A percentile compares a stretch with the other conserved stretches of the same genome.
phyloP scores from a whole-genome alignment of 2,888 invertebrate genomes.

The Leptopilina syphax region DNA sequence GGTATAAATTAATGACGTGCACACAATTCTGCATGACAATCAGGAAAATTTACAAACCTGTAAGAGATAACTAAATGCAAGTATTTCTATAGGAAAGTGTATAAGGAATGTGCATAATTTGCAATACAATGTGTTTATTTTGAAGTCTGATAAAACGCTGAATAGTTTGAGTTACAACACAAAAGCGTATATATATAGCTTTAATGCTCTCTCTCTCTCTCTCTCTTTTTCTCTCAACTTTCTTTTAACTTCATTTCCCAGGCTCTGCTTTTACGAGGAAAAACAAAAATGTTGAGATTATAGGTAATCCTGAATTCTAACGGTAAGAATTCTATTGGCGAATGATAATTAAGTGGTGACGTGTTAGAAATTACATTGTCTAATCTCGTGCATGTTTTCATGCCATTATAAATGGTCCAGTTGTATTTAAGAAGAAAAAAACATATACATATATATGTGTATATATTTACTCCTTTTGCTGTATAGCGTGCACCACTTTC shows the following conservation, averaged over 20 bases:
- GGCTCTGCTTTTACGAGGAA: background rate
- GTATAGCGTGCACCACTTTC: slow-evolving; percentile 25
- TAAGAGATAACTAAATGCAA: slow-evolving; percentile 30
- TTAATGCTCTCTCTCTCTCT: background rate
- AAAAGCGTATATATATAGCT: background rate
- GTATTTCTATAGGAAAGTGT: slow-evolving; percentile 16
- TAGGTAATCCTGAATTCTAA: background rate
- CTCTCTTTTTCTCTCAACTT: too few relatives aligned
- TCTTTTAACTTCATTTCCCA: slow-evolving; percentile 20
- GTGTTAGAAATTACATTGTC: slow-evolving; percentile 5
- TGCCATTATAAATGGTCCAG: slow-evolving; percentile 20
- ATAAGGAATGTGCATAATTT: slow-evolving; percentile 27
- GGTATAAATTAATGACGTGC: slow-evolving; percentile 26
- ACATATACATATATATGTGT: background rate
- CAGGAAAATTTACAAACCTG: slow-evolving; percentile 19
- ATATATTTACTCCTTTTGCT: background rate
- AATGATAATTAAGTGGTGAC: slow-evolving; percentile 2
- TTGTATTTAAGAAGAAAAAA: background rate
- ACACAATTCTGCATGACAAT: slow-evolving; percentile 4
- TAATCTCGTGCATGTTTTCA: slow-evolving; percentile 11
- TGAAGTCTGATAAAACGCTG: slow-evolving; percentile 24
- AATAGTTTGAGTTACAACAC: slow-evolving; percentile 2
- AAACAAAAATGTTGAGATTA: slow-evolving; percentile 2
- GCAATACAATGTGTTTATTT: slow-evolving; percentile 16
- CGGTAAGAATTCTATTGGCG: background rate